Evolutionary conservation across 2,113 vertebrate genomes (phyloP), one percentile per base, ranked within the genome.

Genomic region (Diadophis punctatus): DNA sequence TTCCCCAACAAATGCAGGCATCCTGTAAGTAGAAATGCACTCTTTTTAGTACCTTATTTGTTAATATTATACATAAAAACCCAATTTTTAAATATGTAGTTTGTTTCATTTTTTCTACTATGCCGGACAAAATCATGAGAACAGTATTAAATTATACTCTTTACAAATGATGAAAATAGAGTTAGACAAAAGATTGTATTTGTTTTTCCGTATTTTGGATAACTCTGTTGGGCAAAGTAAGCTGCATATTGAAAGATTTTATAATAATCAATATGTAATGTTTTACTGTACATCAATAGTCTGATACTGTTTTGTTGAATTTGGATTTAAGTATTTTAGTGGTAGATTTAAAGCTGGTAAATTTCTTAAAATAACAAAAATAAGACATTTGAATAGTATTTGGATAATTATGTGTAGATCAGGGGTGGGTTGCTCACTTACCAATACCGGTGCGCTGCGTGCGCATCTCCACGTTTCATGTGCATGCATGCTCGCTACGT

Each of bases 41-140:
- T 48, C 93, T 90, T 25, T 27, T 4, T n/a, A 46, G 39, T 49
- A 16, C 7, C 91, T 93, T 48, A 49, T 85, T 0, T 89, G 10
- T 60, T 80, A 85, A 4, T 92, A 90, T 94, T 39, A 2, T 93
- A 39, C 43, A 92, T 84, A 90, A 91, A 91, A 89, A 11, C 89
- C 48, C 16, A 6, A 8, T 93, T 23, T 56, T 91, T 84, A 95
- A 89, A 49, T 39, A 34, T 91, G 52, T 0, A 3, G 63, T 88
- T 91, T 1, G 55, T 93, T 91, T 86, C 93, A 60, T 39, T 90
- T 74, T 84, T 2, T 91, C 3, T 87, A 52, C 91, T 68, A 49
- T 48, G 9, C 52, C 25, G 30, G 48, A 10, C 34, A 49, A 55
- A n/a, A 68, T n/a, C 88, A 0, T 88, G 22, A 89, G 91, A 92